These are phyloP conservation scores for Theodoxus fluviatilis DNA, from an alignment of 2,888 invertebrate species.

Conservation along the genomic window DNA sequence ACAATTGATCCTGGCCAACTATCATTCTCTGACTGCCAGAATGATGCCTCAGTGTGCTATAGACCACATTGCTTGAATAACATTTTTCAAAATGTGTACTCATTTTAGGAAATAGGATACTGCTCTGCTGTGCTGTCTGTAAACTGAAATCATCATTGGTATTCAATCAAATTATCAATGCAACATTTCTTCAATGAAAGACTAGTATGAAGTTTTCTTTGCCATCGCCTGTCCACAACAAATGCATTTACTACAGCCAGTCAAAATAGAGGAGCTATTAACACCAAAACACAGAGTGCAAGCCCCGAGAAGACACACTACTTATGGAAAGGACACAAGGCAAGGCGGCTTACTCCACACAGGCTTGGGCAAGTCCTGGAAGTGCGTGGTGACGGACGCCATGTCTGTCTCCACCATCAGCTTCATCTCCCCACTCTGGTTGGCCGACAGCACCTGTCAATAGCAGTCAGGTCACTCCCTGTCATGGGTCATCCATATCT, in stretches of 20 bases:
- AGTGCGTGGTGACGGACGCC: slow-evolving; percentile 83
- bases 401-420: slow-evolving; percentile 81
- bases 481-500: not conserved
- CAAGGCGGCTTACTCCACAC: slow-evolving; percentile 59
- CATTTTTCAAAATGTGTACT: too few relatives aligned
- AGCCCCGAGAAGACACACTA: too few relatives aligned
- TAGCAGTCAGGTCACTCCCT: not conserved
- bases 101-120: too few relatives aligned
- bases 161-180: not conserved
- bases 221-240: not conserved
- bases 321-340: too few relatives aligned
- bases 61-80: too few relatives aligned
- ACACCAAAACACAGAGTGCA: too few relatives aligned
- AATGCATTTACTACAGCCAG: too few relatives aligned
- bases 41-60: too few relatives aligned
- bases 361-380: slow-evolving; percentile 77
- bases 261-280: too few relatives aligned
- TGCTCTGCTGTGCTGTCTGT: too few relatives aligned
- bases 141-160: not conserved
- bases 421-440: slow-evolving; percentile 72
- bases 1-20: too few relatives aligned
- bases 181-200: not conserved
- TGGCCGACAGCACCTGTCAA: slow-evolving; percentile 73
- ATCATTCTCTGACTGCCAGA: too few relatives aligned
- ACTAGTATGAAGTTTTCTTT: not conserved